A percentile compares a stretch with the other conserved stretches of the same genome.
phyloP scores from a whole-genome alignment of 1,140 invertebrate species.

The Drosophila pallidifrons region DNA sequence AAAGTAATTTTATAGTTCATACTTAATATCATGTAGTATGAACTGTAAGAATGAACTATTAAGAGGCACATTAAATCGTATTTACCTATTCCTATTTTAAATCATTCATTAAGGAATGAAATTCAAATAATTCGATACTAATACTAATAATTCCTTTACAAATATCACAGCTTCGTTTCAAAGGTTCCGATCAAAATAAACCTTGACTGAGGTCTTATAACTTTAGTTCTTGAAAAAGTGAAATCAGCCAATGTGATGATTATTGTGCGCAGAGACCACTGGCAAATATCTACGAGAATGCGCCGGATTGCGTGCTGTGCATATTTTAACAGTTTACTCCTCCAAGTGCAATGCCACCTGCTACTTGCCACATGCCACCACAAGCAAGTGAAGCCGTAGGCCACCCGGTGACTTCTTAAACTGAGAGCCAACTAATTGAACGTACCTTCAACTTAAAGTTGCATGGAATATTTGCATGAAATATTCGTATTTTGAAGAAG shows the following conservation, averaged over 20 bases:
- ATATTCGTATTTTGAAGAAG: conserved; percentile 1
- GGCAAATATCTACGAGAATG: conserved; percentile 23
- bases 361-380: conserved; percentile 12
- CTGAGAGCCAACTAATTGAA: conserved; percentile 51
- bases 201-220: conserved; percentile 29
- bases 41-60: no score
- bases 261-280: conserved; percentile 6
- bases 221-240: conserved; percentile 43
- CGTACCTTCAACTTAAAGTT: conserved; percentile 68
- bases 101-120: no score
- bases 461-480: conserved; percentile 35
- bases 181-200: background rate
- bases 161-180: no score
- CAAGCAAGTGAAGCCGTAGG: conserved; percentile 15
- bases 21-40: no score
- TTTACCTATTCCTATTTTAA: no score
- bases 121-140: no score
- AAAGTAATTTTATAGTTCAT: no score
- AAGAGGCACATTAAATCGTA: no score
- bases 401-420: conserved; percentile 46
- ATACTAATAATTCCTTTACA: no score
- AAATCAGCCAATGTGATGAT: conserved; percentile 41
- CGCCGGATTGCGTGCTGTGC: conserved; percentile 63
- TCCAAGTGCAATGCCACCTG: conserved; percentile 47
- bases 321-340: conserved; percentile 54